Conservation (phyloP, 2,113 vertebrate genomes). For the Mesembrinibis cayennensis region DNA sequence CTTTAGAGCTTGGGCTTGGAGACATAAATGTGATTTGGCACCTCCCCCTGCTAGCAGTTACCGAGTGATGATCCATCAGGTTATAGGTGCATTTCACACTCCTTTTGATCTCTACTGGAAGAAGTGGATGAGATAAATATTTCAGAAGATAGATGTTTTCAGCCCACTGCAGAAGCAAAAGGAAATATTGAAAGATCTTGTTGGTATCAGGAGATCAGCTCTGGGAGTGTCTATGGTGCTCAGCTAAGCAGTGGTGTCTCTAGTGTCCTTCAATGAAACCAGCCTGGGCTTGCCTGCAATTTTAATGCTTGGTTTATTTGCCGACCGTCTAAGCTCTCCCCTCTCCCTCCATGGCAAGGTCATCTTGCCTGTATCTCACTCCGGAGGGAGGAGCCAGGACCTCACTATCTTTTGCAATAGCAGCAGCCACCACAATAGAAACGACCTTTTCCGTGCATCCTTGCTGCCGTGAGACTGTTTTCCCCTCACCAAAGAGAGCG, state of each 20-base stretch:
- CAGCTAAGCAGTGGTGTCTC: background rate
- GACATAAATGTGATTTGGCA: background rate
- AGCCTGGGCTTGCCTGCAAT: background rate
- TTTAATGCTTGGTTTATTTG: background rate
- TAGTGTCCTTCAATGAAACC: background rate
- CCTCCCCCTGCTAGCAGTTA: background rate
- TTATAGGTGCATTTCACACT: background rate
- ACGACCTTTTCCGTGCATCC: background rate
- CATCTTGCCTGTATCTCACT: background rate
- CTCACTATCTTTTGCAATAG: background rate
- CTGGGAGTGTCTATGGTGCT: background rate
- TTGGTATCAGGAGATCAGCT: background rate
- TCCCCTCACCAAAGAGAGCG: background rate
- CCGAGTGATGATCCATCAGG: background rate
- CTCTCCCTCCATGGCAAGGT: background rate
- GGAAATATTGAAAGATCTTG: background rate
- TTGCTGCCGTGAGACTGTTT: rapidly evolving
- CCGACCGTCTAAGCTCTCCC: background rate
- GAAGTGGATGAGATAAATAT: background rate
- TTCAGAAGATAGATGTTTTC: background rate
- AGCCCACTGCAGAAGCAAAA: background rate
- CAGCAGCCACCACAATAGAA: background rate
- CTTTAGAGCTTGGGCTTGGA: background rate
- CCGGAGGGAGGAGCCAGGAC: background rate
- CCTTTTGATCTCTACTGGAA: background rate